Evolutionary conservation across 2,888 invertebrate genomes (phyloP).

Genomic region (Amiota communis): DNA sequence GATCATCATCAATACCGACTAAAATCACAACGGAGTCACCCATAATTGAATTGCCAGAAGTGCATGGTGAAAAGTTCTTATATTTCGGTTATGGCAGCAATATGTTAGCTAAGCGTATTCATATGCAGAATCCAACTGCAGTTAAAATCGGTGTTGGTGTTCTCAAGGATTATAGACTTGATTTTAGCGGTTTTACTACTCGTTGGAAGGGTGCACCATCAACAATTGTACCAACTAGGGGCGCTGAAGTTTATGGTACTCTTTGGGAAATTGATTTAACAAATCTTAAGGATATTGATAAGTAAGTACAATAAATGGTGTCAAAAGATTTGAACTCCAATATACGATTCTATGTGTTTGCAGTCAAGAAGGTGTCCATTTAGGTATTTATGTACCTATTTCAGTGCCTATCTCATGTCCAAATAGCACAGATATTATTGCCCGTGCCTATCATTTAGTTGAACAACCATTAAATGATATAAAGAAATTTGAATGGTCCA

Average conservation of each 20-base stretch:
- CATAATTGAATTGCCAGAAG: slow-evolving; percentile 40
- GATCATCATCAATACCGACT: too few species aligned
- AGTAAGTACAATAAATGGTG: slow-evolving; percentile 74
- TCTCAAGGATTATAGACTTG: slow-evolving; percentile 78
- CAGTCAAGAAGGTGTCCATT: slow-evolving; percentile 65
- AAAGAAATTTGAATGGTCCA: slow-evolving; percentile 63
- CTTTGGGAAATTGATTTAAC: slow-evolving; percentile 82
- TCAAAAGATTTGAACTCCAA: not conserved
- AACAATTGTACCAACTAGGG: slow-evolving; percentile 78
- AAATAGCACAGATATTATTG: slow-evolving; percentile 75
- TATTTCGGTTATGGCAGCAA: slow-evolving; percentile 96
- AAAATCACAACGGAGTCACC: too few species aligned
- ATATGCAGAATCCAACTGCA: slow-evolving; percentile 85
- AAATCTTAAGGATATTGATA: slow-evolving; percentile 80
- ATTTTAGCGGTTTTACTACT: slow-evolving; percentile 78
- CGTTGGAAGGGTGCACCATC: slow-evolving; percentile 88
- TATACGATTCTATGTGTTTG: slow-evolving; percentile 29
- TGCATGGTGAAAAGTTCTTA: slow-evolving; percentile 74
- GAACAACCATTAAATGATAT: slow-evolving; percentile 74
- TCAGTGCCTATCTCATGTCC: slow-evolving; percentile 77
- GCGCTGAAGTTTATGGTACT: slow-evolving; percentile 79
- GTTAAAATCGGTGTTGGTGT: slow-evolving; percentile 80
- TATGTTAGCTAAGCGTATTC: slow-evolving; percentile 84
- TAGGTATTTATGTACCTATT: slow-evolving; percentile 79
- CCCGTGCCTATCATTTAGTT: slow-evolving; percentile 82